Evolutionary conservation across 2,797 vertebrate species (phyloP).

Genomic region (Pristis pectinata): DNA sequence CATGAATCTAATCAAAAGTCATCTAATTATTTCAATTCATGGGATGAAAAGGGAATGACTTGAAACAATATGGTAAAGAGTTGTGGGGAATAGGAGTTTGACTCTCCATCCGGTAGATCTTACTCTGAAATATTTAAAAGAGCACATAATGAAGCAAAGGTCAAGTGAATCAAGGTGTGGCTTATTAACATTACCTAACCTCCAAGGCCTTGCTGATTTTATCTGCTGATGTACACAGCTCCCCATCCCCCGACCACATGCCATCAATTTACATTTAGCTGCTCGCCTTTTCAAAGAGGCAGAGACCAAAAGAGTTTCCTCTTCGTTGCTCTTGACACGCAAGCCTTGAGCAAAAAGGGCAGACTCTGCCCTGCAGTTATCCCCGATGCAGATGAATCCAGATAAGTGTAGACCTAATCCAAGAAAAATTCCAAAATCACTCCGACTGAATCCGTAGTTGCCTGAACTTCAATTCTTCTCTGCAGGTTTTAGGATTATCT

Average conservation of each 20-base stretch:
- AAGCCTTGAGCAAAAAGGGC: slow-evolving; percentile 28
- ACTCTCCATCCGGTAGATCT: slow-evolving; percentile 27
- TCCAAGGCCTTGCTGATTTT: slow-evolving; percentile 36
- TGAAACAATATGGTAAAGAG: slow-evolving; percentile 25
- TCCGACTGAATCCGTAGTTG: not conserved
- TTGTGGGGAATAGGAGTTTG: slow-evolving; percentile 28
- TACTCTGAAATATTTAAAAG: slow-evolving; percentile 34
- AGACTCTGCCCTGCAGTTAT: not conserved
- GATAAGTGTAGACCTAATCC: not conserved
- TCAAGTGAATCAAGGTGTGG: slow-evolving; percentile 36
- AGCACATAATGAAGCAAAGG: slow-evolving; percentile 36
- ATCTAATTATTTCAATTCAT: slow-evolving; percentile 28
- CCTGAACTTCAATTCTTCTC: not conserved
- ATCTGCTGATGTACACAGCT: slow-evolving; percentile 17
- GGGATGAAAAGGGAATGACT: slow-evolving; percentile 22
- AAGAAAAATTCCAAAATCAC: slow-evolving; percentile 1
- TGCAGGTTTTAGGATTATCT: not conserved
- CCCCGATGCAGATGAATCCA: not conserved
- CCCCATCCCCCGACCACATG: slow-evolving; percentile 36
- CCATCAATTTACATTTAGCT: slow-evolving; percentile 35
- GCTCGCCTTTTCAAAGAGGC: slow-evolving; percentile 33
- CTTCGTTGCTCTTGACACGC: slow-evolving; percentile 1
- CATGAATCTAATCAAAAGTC: slow-evolving; percentile 20
- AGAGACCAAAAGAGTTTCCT: slow-evolving; percentile 27
- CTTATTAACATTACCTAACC: slow-evolving; percentile 38